Evolutionary conservation across 2,888 invertebrate genomes (phyloP).

Genomic region (Platycnemis pennipes): DNA sequence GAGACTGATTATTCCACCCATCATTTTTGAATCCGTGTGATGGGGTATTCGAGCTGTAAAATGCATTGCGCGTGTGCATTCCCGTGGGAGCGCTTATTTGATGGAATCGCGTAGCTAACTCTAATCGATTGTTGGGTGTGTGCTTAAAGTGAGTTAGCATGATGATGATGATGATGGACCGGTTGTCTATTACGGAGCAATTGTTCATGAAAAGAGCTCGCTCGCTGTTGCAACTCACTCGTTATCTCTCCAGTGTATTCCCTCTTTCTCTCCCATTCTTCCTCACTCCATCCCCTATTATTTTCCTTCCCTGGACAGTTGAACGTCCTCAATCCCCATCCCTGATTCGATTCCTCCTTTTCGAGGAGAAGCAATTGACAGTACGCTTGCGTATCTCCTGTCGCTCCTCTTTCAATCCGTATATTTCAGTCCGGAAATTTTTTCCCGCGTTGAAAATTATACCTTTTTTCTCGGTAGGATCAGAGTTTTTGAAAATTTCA

Average conservation of each 20-base stretch:
- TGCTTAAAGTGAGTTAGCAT: background rate
- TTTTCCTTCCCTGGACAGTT: background rate
- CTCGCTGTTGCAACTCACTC: background rate
- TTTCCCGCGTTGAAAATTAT: background rate
- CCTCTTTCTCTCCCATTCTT: background rate
- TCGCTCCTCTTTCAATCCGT: background rate
- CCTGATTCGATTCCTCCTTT: background rate
- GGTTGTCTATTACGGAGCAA: background rate
- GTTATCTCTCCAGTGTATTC: background rate
- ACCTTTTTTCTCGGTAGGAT: background rate
- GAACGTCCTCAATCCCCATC: background rate
- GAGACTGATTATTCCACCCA: background rate
- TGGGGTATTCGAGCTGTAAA: background rate
- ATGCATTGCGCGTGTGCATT: background rate
- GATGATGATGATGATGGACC: background rate
- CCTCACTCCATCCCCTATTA: background rate
- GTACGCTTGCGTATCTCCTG: conserved; percentile 16
- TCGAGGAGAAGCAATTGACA: background rate
- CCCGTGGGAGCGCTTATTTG: background rate
- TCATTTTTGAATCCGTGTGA: background rate
- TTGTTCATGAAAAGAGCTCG: background rate
- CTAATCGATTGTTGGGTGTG: background rate
- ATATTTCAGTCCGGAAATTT: background rate
- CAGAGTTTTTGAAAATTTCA: background rate
- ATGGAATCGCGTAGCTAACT: background rate